A percentile compares a stretch with the other conserved stretches of the same genome.
phyloP scores from a whole-genome alignment of 2,888 invertebrate species.

The Ormyrus labotus region DNA sequence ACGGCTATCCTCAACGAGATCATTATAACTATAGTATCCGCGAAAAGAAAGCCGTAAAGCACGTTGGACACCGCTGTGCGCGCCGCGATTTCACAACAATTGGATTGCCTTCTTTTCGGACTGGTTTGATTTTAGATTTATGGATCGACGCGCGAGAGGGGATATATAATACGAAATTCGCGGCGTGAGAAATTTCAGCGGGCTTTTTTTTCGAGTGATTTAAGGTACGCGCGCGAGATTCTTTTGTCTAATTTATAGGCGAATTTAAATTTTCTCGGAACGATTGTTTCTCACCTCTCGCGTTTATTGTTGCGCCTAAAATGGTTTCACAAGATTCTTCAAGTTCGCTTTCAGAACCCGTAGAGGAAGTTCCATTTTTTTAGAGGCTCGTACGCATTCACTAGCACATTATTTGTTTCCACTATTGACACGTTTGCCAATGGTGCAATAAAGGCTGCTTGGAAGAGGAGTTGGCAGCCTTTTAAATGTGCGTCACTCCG shows the following conservation, averaged over 20 bases:
- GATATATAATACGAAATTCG: too few relatives aligned
- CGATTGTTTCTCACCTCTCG: background rate
- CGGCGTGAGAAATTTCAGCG: background rate
- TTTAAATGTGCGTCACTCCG: too few relatives aligned
- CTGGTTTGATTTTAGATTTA: too few relatives aligned
- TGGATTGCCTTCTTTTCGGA: too few relatives aligned
- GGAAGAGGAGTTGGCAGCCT: background rate
- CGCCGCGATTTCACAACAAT: constrained; percentile 3
- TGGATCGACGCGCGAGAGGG: too few relatives aligned
- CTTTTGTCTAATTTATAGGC: constrained; percentile 10
- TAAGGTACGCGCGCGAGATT: too few relatives aligned
- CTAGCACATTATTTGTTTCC: background rate
- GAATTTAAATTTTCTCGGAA: background rate
- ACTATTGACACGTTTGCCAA: background rate
- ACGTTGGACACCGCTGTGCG: background rate
- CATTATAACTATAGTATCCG: background rate
- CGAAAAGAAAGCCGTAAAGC: constrained; percentile 19
- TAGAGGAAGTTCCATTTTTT: too few relatives aligned
- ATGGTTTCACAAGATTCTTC: too few relatives aligned
- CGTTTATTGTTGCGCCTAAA: background rate
- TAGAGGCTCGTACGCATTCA: background rate
- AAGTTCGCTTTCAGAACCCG: too few relatives aligned
- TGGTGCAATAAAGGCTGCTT: background rate
- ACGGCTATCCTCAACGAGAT: constrained; percentile 21
- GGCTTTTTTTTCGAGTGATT: background rate